Conservation (phyloP, 2,113 vertebrate species). For the Tenebrosternarchus preto region DNA sequence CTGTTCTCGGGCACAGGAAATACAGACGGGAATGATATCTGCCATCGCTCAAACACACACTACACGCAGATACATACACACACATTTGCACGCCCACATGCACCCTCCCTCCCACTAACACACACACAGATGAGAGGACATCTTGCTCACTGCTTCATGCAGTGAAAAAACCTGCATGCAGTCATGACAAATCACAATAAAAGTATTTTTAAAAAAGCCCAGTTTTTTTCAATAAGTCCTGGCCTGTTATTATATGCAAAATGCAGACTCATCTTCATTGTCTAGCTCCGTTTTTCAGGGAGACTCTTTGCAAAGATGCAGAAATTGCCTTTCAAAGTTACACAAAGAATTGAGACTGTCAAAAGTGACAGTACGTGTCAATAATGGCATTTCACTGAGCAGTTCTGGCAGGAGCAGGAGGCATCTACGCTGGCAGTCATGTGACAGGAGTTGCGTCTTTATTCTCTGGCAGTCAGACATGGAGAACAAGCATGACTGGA, state of each 20-base stretch:
- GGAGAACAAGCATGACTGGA: neutral
- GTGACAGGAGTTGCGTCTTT: no score
- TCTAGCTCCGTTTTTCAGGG: no score
- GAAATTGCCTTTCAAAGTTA: no score
- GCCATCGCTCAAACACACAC: constrained; percentile 42
- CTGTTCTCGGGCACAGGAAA: constrained; percentile 64
- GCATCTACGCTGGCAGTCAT: no score
- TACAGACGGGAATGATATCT: constrained; percentile 63
- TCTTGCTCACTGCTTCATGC: neutral
- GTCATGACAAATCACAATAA: neutral
- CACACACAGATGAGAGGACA: constrained; percentile 20
- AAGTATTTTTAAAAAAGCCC: neutral
- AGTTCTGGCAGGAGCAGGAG: no score
- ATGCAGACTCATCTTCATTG: no score
- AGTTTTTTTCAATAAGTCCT: neutral
- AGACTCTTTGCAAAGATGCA: neutral
- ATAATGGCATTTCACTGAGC: no score
- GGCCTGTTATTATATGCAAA: neutral
- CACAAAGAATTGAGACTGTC: no score
- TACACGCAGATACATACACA: constrained; percentile 1
- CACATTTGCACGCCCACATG: neutral
- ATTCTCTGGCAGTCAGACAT: constrained; percentile 6
- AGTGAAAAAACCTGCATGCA: neutral
- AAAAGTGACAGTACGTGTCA: no score
- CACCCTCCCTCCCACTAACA: neutral